A percentile compares a stretch with the other conserved stretches of the same genome.
Evolutionary conservation across 1,140 invertebrate genomes (phyloP).

Genomic region (Brachionus paranguensis): DNA sequence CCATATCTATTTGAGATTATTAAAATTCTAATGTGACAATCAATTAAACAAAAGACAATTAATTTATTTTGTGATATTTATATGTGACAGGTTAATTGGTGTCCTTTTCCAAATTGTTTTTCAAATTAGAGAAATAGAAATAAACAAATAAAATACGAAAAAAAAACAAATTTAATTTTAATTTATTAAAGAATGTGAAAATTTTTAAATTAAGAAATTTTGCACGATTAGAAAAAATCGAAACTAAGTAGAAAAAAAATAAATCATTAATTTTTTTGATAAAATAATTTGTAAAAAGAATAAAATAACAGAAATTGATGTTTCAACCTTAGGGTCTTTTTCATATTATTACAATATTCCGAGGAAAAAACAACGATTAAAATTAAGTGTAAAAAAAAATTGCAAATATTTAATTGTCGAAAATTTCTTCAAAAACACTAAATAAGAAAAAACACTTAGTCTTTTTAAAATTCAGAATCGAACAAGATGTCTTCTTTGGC

Average conservation of each 20-base stretch:
- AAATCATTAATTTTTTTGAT: background rate
- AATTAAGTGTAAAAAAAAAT: background rate
- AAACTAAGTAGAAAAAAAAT: background rate
- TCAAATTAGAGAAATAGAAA: too few relatives aligned
- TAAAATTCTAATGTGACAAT: too few relatives aligned
- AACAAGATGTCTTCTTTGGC: background rate
- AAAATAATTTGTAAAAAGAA: background rate
- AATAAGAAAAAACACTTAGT: background rate
- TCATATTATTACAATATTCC: background rate
- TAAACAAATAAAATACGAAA: too few relatives aligned
- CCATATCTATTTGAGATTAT: too few relatives aligned
- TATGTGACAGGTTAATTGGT: too few relatives aligned
- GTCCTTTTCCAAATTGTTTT: too few relatives aligned
- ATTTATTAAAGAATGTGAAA: background rate
- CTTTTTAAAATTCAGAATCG: background rate
- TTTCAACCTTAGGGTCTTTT: background rate
- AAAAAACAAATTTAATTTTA: background rate
- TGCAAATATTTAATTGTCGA: background rate
- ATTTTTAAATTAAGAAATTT: background rate
- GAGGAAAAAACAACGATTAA: slow-evolving; percentile 12
- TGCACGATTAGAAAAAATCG: background rate
- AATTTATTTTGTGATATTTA: too few relatives aligned
- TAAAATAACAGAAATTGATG: background rate
- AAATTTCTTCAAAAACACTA: background rate
- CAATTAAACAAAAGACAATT: too few relatives aligned